These are phyloP conservation scores for Hemithea aestivaria DNA, from an alignment of 2,888 invertebrate species.

Conservation along the genomic window DNA sequence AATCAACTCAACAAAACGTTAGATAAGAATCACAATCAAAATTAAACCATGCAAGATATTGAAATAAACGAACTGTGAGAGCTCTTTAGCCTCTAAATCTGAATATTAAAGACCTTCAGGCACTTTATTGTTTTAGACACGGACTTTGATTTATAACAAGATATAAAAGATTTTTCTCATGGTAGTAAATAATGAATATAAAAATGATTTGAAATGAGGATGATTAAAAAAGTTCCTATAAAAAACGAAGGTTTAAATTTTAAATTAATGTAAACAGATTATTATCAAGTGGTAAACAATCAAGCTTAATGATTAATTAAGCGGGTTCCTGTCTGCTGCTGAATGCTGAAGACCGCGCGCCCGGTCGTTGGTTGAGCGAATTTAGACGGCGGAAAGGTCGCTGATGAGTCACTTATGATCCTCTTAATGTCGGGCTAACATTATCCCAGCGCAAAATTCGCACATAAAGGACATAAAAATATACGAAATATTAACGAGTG, in stretches of 20 bases:
- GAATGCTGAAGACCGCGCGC: constrained; percentile 10
- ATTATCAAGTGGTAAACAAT: constrained; percentile 10
- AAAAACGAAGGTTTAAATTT: too few species aligned
- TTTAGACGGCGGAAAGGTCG: constrained; percentile 68
- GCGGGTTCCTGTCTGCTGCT: constrained; percentile 28
- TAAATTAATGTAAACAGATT: too few species aligned
- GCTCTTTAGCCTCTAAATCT: too few species aligned
- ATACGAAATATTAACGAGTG: constrained; percentile 3
- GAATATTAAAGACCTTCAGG: background rate
- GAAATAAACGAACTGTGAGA: background rate
- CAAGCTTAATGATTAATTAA: constrained; percentile 40
- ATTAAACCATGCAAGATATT: constrained; percentile 9
- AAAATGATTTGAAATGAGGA: too few species aligned
- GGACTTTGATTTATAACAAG: background rate
- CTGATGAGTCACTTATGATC: constrained; percentile 56
- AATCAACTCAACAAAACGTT: constrained; percentile 23
- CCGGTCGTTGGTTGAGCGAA: constrained; percentile 65
- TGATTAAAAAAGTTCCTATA: too few species aligned
- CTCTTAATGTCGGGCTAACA: constrained; percentile 22
- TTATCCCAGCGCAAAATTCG: constrained; percentile 16
- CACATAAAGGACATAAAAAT: constrained; percentile 20
- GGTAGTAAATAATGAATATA: background rate
- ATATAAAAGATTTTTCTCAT: too few species aligned
- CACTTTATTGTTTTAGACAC: background rate
- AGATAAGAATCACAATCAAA: constrained; percentile 25